Evolutionary conservation across 2,888 invertebrate species (phyloP).

Genomic region (Cataglyphis rosenhaueri): DNA sequence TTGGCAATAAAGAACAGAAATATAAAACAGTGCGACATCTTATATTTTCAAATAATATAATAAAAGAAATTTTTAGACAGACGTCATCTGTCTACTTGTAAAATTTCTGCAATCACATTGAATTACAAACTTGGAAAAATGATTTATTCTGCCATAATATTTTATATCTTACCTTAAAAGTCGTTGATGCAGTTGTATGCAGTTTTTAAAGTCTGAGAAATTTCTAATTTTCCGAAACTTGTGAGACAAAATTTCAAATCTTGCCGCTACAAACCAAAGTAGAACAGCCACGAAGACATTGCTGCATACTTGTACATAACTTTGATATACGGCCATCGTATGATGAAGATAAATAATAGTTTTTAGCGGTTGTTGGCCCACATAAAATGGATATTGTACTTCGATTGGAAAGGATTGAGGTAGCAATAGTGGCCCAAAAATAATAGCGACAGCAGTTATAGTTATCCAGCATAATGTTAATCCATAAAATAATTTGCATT

Average conservation of each 20-base stretch:
- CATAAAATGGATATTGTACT: slow-evolving; percentile 78
- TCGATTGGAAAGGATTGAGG: slow-evolving; percentile 74
- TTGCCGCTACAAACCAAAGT: slow-evolving; percentile 75
- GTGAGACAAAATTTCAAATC: slow-evolving; percentile 73
- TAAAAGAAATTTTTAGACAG: background rate
- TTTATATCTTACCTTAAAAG: slow-evolving; percentile 67
- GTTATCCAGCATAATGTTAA: slow-evolving; percentile 64
- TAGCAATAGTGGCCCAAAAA: slow-evolving; percentile 73
- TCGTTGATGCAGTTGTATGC: slow-evolving; percentile 72
- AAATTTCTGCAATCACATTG: background rate
- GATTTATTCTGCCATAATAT: background rate
- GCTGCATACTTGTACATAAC: slow-evolving; percentile 67
- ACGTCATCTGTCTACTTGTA: background rate
- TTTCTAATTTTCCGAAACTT: slow-evolving; percentile 58
- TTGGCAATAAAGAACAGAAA: background rate
- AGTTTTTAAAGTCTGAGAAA: slow-evolving; percentile 60
- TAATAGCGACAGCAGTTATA: slow-evolving; percentile 64
- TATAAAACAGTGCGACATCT: background rate
- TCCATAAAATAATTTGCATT: slow-evolving; percentile 71
- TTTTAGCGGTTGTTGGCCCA: slow-evolving; percentile 60
- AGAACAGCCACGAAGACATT: slow-evolving; percentile 75
- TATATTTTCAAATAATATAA: background rate
- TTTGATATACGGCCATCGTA: slow-evolving; percentile 72
- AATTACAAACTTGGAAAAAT: background rate
- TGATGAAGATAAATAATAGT: slow-evolving; percentile 74